Percentiles rank a stretch among this genome's conserved stretches.
These are phyloP conservation scores for Corvus moneduloides DNA, from an alignment of 2,113 vertebrate species.

Conservation along the genomic window DNA sequence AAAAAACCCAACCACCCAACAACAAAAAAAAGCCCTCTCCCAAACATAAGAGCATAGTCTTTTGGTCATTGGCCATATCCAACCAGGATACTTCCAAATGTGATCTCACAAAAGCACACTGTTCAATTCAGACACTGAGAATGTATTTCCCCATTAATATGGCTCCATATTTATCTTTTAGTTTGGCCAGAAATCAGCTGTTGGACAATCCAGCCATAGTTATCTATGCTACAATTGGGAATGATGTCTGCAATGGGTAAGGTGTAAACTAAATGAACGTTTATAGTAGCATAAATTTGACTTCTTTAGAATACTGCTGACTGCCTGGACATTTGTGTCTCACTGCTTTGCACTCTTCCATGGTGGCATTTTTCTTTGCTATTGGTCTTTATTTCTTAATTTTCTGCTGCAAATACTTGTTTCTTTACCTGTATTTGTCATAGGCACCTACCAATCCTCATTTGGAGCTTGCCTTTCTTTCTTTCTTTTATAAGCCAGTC, in stretches of 20 bases:
- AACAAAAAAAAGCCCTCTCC: neutral
- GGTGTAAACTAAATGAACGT: neutral
- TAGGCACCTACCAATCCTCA: neutral
- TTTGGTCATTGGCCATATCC: neutral
- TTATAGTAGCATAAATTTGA: neutral
- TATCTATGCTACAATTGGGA: conserved; percentile 74
- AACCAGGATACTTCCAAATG: neutral
- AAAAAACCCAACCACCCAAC: accelerated
- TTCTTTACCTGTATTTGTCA: neutral
- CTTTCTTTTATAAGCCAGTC: neutral
- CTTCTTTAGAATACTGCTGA: neutral
- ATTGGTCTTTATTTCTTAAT: neutral
- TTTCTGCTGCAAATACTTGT: neutral
- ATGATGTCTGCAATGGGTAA: conserved; percentile 80
- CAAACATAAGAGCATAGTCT: accelerated
- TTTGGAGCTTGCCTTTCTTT: neutral
- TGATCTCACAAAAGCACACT: neutral
- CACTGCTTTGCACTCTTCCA: neutral
- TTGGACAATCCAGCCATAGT: conserved; percentile 74
- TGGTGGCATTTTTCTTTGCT: neutral
- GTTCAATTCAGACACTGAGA: neutral
- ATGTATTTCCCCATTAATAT: neutral
- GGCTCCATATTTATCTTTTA: conserved; percentile 7
- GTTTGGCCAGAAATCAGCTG: conserved; percentile 72
- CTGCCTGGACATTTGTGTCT: neutral